Percentiles rank a stretch among this genome's conserved stretches.
phyloP scores from a whole-genome alignment of 2,888 invertebrate species.

The Dioctria linearis region DNA sequence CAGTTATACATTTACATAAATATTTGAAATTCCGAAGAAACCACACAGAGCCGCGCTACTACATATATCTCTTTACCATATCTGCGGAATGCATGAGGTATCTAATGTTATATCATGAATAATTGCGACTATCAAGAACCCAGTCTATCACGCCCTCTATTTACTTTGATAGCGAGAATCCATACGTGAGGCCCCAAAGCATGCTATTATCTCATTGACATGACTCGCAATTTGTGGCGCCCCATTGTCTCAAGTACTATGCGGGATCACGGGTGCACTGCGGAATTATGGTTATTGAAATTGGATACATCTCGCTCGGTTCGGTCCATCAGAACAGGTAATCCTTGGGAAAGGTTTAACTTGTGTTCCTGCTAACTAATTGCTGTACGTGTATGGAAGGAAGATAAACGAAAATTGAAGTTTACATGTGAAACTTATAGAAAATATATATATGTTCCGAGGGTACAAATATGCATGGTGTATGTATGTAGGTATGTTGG shows the following conservation, averaged over 20 bases:
- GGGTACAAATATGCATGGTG: no score
- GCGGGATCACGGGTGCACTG: background rate
- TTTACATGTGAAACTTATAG: background rate
- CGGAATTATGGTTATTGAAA: constrained; percentile 46
- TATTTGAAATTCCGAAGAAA: no score
- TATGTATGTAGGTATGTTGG: no score
- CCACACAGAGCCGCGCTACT: no score
- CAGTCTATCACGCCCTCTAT: constrained; percentile 12
- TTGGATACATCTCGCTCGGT: background rate
- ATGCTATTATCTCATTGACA: constrained; percentile 41
- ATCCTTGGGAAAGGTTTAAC: background rate
- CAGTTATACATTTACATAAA: no score
- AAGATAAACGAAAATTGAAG: background rate
- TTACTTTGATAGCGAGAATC: constrained; percentile 41
- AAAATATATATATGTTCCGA: background rate
- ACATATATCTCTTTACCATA: background rate
- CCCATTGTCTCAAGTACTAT: constrained; percentile 39
- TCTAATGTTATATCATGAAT: constrained; percentile 29
- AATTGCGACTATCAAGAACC: constrained; percentile 40
- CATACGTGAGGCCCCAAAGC: constrained; percentile 31
- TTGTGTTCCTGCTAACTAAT: background rate
- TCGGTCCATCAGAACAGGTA: background rate
- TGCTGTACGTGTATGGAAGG: background rate
- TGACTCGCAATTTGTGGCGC: constrained; percentile 41
- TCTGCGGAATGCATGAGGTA: background rate